Base-by-base conservation (phyloP, 1,140 invertebrate species). In the Pseudomyrmex sp. region DNA sequence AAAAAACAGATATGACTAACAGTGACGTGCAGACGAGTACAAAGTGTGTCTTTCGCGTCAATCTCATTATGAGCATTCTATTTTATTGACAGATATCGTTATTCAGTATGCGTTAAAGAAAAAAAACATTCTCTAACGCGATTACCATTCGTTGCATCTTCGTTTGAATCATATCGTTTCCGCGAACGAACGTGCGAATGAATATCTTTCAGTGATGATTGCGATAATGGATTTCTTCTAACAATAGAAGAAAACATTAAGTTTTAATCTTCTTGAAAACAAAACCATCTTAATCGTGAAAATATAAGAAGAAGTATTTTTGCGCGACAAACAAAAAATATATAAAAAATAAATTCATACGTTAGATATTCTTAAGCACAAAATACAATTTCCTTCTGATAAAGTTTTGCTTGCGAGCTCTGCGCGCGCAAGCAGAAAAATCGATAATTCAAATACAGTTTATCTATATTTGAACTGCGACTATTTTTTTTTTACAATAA, bases 1-100 rank as follows among this genome's bases (percentile, higher is more conserved):
- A 20, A 58, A 46, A 46, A 12, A 48, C 18, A 26, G 58, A 77
- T 56, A 18, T 80, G 65, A 79, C 20, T 80, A 72, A 72, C 4
- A 3, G 1, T 0, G 44, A 70, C 20, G 15, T 50, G 48, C 5
- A 35, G 18, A 50, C 12, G 35, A 72, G 46, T 13, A 72, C 26
- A 72, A 26, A 59, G 12, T 9, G 23, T 18, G 23, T 18, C 20
- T 48, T 50, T n/a, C 15, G 44, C 35, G 35, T 77, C 48, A 7
- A 44, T 54, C 18, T 58, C 18, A 35, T 35, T 35, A 35, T 35
- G 5, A 35, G 35, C 7, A 35, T 35, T 35, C 35, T 35, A 35
- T 35, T 35, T 35, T 35, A n/a, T 75, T 65, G 26, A 13, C 12
- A n/a, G 10, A 66, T 54, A 77, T 68, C 23, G 12, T 68, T 46